Base-by-base conservation (phyloP, 53 echinoderm and acorn worm species). In the Patiria pectinifera region DNA sequence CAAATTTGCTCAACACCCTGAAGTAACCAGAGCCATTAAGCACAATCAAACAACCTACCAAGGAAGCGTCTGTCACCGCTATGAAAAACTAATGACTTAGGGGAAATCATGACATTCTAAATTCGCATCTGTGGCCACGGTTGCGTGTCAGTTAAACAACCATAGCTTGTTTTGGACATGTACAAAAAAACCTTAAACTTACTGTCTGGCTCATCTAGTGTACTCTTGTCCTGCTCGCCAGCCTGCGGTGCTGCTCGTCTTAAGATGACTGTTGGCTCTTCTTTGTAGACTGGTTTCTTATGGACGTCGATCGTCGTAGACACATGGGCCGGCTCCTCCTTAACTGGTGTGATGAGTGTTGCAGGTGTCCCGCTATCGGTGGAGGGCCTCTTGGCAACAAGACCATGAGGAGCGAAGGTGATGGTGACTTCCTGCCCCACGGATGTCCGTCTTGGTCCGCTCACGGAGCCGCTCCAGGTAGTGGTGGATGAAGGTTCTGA, bases 401-500 rank as follows among this genome's bases (percentile, higher is more conserved):
- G 78, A 14, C 70, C 71, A 48, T 86, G 92, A 45, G 86, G 86
- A 63, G 81, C 92, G 59, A 92, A 92, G 26, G 92, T 92, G 86
- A 92, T 92, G 86, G 92, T 92, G 86, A 92, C 87, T 16, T 92
- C 92, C 71, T 92, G 86, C 23, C 92, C 92, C 58, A 92, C 69
- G 47, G 80, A 86, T 44, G 92, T 86, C 35, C 87, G 66, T 48
- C 80, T 86, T 14, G 92, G 92, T 63, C 85, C 92, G 24, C 72
- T 63, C 49, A 86, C 87, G 35, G 61, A 49, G 62, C 90, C 90
- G 24, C 80, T 80, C 90, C 90, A 90, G 10, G 90, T 90, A 19
- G 90, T 90, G 44, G 90, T 90, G 44, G 90, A 22, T 3, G 90
- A 69, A 18, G 88, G 13, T 3, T 90, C 90, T 1, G 45, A 12